Conservation (phyloP, 30 jellyfish, hydroid and myxozoan genomes). For the Mastigias papua region DNA sequence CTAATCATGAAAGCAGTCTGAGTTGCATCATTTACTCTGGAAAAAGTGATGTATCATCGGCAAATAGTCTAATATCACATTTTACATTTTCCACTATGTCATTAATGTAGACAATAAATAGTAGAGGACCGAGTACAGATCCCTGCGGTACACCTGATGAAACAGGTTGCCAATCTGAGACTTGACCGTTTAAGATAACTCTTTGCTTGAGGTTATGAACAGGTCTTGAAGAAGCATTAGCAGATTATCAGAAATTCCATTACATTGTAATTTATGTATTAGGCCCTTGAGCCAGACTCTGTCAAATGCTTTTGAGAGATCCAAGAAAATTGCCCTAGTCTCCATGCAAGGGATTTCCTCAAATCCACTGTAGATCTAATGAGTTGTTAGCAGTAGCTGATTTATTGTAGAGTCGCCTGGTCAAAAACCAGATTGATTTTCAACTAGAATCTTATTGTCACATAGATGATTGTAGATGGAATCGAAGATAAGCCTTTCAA, state of each 20-base stretch:
- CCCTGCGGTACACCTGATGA: slow-evolving; percentile 40
- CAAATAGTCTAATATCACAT: slow-evolving; percentile 20
- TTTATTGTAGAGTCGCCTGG: slow-evolving; percentile 5
- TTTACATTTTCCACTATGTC: slow-evolving; percentile 15
- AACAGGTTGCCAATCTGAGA: slow-evolving; percentile 11
- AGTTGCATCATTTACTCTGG: slow-evolving; percentile 19
- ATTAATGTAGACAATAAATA: slow-evolving; percentile 26
- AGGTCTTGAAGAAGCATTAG: slow-evolving; percentile 21
- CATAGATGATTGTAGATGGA: slow-evolving; percentile 8
- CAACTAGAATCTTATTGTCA: slow-evolving; percentile 23
- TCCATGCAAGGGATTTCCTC: slow-evolving; percentile 48
- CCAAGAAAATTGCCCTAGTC: slow-evolving; percentile 56
- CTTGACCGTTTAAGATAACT: slow-evolving; percentile 19
- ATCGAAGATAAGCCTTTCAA: slow-evolving; percentile 37
- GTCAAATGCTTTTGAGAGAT: slow-evolving; percentile 57
- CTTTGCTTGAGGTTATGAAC: slow-evolving; percentile 16
- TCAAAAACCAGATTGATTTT: slow-evolving; percentile 61
- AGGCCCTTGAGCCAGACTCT: slow-evolving; percentile 45
- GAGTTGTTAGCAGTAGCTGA: slow-evolving; percentile 40
- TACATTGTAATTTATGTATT: slow-evolving; percentile 24
- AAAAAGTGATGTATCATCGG: slow-evolving; percentile 21
- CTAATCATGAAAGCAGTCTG: neutral
- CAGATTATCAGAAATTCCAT: slow-evolving; percentile 28
- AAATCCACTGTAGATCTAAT: slow-evolving; percentile 10
- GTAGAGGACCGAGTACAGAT: slow-evolving; percentile 43